Base-by-base conservation (phyloP, 2,113 vertebrate genomes). In the Rhinolophus ferrumequinum region DNA sequence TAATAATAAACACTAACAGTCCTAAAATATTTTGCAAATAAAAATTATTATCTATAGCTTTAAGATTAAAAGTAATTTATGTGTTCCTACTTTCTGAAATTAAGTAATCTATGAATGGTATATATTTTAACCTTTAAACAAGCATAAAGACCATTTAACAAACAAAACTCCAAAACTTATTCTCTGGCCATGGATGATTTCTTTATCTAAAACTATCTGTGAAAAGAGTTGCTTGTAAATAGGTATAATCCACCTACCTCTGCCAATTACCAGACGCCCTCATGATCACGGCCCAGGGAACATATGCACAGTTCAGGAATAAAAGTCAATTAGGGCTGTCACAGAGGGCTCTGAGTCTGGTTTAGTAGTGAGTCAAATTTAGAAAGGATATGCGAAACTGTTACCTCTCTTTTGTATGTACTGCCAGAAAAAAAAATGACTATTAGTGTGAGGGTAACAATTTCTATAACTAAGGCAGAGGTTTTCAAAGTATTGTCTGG, bases 101-200 rank as follows among this genome's bases (percentile, higher is more conserved):
- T 80, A 87, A 35, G 47, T 87, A 89, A 94, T 62, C 9, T 50
- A 94, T 87, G 52, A 85, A 94, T 44, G 15, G 9, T 77, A 77
- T 88, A 28, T 88, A 88, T 60, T 82, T 96, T 79, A 86, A 87
- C 52, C 70, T 95, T 94, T 90, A 96, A 94, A 66, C 66, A 95
- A 92, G 72, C 38, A 94, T 50, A 92, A 87, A 82, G 41, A 7
- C 75, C 35, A 95, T 47, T 92, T 95, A 90, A 97, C 16, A 95
- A 96, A 69, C 35, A 38, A 90, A 97, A 84, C 44, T 81, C 35
- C 26, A 85, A 95, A 93, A 90, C 19, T 33, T 76, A 67, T n/a
- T 84, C 66, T 92, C 73, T 90, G 11, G 60, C 56, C n/a, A 89
- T 11, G 26, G 58, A 47, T 70, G n/a, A 52, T 62, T 93, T 96